Percentiles rank a stretch among this genome's conserved stretches.
Evolutionary conservation across 2,797 vertebrate species (phyloP).

Genomic region (Hemibagrus guttatus): DNA sequence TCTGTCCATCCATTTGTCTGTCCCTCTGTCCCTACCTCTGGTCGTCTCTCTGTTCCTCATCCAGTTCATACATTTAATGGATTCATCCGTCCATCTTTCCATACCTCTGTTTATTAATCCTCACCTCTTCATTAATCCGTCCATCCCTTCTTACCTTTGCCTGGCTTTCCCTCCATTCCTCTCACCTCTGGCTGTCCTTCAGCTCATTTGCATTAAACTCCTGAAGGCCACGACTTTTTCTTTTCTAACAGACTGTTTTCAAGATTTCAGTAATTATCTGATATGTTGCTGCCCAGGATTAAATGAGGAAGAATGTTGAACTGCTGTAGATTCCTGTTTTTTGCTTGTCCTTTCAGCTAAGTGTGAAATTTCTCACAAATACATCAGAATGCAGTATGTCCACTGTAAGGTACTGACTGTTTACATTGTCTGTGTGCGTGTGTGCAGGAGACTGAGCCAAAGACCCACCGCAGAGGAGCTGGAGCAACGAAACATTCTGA

Average conservation of each 20-base stretch:
- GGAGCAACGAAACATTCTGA: constrained; percentile 98
- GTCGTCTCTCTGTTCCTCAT: not conserved
- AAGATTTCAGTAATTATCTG: not conserved
- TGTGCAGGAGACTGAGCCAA: constrained; percentile 91
- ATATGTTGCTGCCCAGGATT: not conserved
- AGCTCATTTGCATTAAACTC: not conserved
- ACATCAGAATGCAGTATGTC: not conserved
- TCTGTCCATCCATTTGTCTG: not conserved
- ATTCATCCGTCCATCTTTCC: not conserved
- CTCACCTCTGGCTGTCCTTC: not conserved
- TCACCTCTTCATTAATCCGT: not conserved
- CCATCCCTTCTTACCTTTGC: not conserved
- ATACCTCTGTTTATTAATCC: not conserved
- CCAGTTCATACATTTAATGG: not conserved
- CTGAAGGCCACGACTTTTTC: not conserved
- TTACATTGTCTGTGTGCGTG: not conserved
- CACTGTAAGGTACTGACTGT: not conserved
- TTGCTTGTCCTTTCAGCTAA: not conserved
- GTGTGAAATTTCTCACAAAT: not conserved
- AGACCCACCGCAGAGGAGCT: constrained; percentile 95
- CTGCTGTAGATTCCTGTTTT: not conserved
- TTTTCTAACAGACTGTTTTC: not conserved
- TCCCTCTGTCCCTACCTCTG: not conserved
- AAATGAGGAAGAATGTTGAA: not conserved
- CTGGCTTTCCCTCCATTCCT: too few relatives aligned